phyloP scores from a whole-genome alignment of 2,797 vertebrate species.

The Protonibea diacanthus region DNA sequence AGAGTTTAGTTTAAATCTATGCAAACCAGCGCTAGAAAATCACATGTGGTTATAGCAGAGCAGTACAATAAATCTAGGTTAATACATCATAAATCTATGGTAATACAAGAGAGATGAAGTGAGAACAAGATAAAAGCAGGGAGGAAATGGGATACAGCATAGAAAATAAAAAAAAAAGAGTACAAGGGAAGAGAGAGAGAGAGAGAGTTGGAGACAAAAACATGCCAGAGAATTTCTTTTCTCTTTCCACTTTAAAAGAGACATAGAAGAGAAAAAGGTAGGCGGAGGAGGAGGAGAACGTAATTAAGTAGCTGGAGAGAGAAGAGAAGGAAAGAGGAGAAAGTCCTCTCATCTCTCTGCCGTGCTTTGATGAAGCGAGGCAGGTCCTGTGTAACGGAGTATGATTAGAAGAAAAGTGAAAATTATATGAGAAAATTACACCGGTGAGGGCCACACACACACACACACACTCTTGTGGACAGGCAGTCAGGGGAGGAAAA shows the following conservation, averaged over 20 bases:
- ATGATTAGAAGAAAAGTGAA: constrained; percentile 65
- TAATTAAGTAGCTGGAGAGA: constrained; percentile 55
- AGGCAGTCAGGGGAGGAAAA: constrained; percentile 6
- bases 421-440: constrained; percentile 50
- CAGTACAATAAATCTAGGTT: constrained; percentile 40
- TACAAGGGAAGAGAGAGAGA: constrained; percentile 13
- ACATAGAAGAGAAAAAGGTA: constrained; percentile 20
- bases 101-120: constrained; percentile 50
- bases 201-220: constrained; percentile 24
- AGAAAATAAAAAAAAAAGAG: constrained; percentile 13
- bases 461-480: constrained; percentile 7
- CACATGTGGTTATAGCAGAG: constrained; percentile 2
- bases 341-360: constrained; percentile 54
- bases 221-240: constrained; percentile 13
- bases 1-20: constrained; percentile 31
- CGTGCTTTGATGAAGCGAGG: constrained; percentile 58
- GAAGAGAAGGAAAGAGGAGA: constrained; percentile 38
- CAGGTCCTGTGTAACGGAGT: constrained; percentile 46
- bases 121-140: constrained; percentile 50
- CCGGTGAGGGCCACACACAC: constrained; percentile 10
- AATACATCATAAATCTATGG: constrained; percentile 49
- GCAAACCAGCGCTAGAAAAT: constrained; percentile 14
- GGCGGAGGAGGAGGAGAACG: constrained; percentile 40
- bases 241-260: constrained; percentile 36
- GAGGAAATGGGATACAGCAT: constrained; percentile 49